These are phyloP conservation scores for Mechanitis mazaeus DNA, from an alignment of 2,888 invertebrate species.

Conservation along the genomic window DNA sequence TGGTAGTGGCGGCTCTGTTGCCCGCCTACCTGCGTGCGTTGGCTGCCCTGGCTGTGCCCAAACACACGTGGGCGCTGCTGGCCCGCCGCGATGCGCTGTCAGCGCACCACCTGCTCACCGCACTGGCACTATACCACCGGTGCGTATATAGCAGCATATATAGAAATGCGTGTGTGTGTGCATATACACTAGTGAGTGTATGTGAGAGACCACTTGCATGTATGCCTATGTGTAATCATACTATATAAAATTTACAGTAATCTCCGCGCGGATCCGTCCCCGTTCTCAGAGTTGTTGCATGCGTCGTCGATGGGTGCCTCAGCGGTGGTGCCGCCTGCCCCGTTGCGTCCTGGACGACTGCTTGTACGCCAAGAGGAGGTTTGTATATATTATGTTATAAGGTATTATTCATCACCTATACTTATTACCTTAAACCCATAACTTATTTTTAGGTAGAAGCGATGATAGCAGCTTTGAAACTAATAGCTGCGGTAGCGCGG, in stretches of 20 bases:
- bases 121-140: constrained; percentile 84
- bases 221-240: neutral
- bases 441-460: constrained; percentile 80
- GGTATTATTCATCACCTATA: no score
- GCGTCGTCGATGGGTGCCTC: constrained; percentile 74
- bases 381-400: neutral
- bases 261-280: constrained; percentile 82
- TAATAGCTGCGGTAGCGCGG: constrained; percentile 86
- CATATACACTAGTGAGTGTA: neutral
- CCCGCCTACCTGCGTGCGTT: constrained; percentile 92
- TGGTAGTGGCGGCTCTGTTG: constrained; percentile 88
- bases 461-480: constrained; percentile 85
- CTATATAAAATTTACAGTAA: constrained; percentile 61
- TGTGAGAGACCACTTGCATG: no score
- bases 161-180: no score
- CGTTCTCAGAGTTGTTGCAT: constrained; percentile 67
- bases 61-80: constrained; percentile 81
- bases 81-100: constrained; percentile 58
- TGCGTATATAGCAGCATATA: constrained; percentile 44
- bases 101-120: constrained; percentile 66
- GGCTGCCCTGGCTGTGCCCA: constrained; percentile 85
- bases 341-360: constrained; percentile 55
- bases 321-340: constrained; percentile 52
- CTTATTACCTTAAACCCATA: no score
- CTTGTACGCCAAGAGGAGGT: constrained; percentile 66